Conservation (phyloP, 2,888 invertebrate genomes). For the Xanthia togata region DNA sequence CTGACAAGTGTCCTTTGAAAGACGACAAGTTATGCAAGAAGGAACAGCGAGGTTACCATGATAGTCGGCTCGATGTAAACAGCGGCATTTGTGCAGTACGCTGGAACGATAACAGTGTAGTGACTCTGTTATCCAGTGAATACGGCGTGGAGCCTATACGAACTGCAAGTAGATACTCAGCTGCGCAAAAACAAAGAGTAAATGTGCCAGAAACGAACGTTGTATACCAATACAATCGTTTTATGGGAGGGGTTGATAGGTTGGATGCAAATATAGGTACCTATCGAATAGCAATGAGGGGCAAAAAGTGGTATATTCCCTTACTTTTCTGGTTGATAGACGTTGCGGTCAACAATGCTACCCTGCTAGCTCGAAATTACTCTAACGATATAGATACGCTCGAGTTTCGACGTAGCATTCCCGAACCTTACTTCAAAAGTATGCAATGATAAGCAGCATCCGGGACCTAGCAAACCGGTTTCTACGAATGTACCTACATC, state of each 20-base stretch:
- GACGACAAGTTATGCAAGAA: conserved; percentile 5
- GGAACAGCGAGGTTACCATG: conserved; percentile 6
- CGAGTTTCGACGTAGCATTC: conserved; percentile 12
- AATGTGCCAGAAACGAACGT: conserved; percentile 6
- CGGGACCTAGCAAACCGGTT: conserved; percentile 7
- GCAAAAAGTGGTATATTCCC: conserved; percentile 5
- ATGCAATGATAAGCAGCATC: conserved; percentile 16
- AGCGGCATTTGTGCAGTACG: conserved; percentile 11
- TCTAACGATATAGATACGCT: neutral
- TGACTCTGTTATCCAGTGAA: conserved; percentile 3
- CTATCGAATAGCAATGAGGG: neutral
- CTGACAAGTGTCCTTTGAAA: conserved; percentile 11
- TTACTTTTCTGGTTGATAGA: neutral
- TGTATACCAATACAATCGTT: conserved; percentile 13
- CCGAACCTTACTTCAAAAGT: conserved; percentile 12
- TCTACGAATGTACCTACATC: too few relatives aligned
- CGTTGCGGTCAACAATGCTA: conserved; percentile 10
- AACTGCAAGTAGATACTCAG: conserved; percentile 8
- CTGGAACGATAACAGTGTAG: conserved; percentile 9
- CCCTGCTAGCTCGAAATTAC: conserved; percentile 6
- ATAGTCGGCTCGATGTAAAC: neutral
- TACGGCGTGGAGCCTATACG: conserved; percentile 2
- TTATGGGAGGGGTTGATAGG: conserved; percentile 4
- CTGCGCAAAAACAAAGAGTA: conserved; percentile 5
- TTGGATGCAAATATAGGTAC: neutral